Evolutionary conservation across 1,140 invertebrate species (phyloP).

Genomic region (Ctenoplectra terminalis): DNA sequence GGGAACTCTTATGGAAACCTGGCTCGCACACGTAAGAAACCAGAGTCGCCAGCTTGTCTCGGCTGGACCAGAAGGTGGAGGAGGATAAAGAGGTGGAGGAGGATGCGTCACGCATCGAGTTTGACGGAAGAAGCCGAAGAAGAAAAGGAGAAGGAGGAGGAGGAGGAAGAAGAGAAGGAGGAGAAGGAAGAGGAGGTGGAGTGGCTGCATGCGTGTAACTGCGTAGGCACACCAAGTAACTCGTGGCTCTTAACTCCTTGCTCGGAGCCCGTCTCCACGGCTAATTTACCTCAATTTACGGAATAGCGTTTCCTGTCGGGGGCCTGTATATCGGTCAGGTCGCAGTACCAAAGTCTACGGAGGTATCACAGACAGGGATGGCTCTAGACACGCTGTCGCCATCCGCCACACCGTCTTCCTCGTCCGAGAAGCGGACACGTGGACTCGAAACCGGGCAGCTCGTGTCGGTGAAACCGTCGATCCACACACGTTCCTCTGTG

Average conservation of each 20-base stretch:
- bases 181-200: slow-evolving; percentile 45
- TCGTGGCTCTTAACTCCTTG: slow-evolving; percentile 60
- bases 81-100: slow-evolving; percentile 58
- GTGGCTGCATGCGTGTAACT: slow-evolving; percentile 58
- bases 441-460: slow-evolving; percentile 2
- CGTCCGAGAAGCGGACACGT: slow-evolving; percentile 16
- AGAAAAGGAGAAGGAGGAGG: slow-evolving; percentile 36
- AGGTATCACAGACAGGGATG: slow-evolving; percentile 45
- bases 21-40: slow-evolving; percentile 62
- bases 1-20: slow-evolving; percentile 43
- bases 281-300: slow-evolving; percentile 79
- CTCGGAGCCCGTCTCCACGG: slow-evolving; percentile 63
- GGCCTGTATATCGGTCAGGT: slow-evolving; percentile 70
- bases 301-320: slow-evolving; percentile 76
- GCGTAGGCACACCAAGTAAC: slow-evolving; percentile 72
- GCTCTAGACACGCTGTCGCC: slow-evolving; percentile 65
- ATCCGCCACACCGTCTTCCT: slow-evolving; percentile 35
- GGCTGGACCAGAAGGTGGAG: slow-evolving; percentile 50
- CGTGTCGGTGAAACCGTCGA: not conserved
- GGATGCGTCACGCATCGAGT: slow-evolving; percentile 66
- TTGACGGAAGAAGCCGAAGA: slow-evolving; percentile 62
- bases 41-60: slow-evolving; percentile 70
- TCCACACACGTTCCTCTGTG: too few relatives aligned
- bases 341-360: slow-evolving; percentile 53
- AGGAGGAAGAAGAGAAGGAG: slow-evolving; percentile 14